Evolutionary conservation across 2,888 invertebrate genomes (phyloP).

Genomic region (Synergus umbraculus): DNA sequence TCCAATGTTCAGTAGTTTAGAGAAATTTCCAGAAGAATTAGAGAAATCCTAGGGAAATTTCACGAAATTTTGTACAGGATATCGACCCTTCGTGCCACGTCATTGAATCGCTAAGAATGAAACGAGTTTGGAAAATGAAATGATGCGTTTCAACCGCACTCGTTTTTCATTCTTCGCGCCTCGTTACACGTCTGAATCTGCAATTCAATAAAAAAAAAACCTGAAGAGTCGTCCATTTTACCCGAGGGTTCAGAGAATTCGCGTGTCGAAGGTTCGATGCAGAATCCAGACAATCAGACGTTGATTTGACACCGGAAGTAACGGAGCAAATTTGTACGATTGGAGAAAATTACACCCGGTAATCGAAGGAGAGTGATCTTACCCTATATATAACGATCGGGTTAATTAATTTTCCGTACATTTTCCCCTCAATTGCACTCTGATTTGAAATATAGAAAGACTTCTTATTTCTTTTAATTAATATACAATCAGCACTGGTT

Average conservation of each 20-base stretch:
- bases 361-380: conserved; percentile 8
- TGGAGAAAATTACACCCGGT: conserved; percentile 18
- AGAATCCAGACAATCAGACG: neutral
- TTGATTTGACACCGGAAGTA: conserved; percentile 1
- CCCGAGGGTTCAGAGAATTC: neutral
- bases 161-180: neutral
- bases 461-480: neutral
- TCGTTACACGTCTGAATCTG: neutral
- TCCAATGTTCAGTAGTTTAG: too few species aligned
- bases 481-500: neutral
- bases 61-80: neutral
- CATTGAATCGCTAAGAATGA: neutral
- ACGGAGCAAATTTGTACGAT: conserved; percentile 3
- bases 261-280: neutral
- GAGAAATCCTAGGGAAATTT: too few species aligned
- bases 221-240: neutral
- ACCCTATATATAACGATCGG: neutral
- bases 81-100: neutral
- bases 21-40: too few species aligned
- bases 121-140: conserved; percentile 2
- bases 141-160: neutral
- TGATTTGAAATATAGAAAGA: neutral
- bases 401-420: neutral
- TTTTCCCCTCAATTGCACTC: neutral
- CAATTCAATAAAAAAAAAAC: neutral